Evolutionary conservation across 2,797 vertebrate species (phyloP), one percentile per base, ranked within the genome.

Genomic region (Toxotes lorentzi): DNA sequence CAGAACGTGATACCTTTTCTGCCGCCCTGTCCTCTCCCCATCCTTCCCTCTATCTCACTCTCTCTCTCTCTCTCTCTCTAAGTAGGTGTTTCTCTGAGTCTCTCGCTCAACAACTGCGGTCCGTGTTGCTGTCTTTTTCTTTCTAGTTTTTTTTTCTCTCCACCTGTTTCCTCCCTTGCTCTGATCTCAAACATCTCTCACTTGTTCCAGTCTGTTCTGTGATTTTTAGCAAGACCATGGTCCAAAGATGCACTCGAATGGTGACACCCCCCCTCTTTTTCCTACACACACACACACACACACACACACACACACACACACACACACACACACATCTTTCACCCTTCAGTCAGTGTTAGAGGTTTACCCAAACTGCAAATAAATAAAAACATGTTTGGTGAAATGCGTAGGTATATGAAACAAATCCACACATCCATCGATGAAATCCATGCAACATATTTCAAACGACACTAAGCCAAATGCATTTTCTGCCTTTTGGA

Each of bases 1-100:
- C 83, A 92, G 83, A 93, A 93, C 91, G 89, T 90, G 93, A 95
- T 90, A 91, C 89, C 91, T 91, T 75, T 75, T 14, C 86, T 79
- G 73, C 70, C 19, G 8, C 78, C 51, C 76, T 53, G 45, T 70
- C 59, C 71, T 63, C 68, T 59, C 69, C 34, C 34, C 54, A 16
- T 40, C 57, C 35, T 27, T 54, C 4, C 35, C 32, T 24, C 30
- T 24, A n/a, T n/a, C n/a, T 40, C 68, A n/a, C 9, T 34, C 38
- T 13, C 64, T 56, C 30, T 17, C 69, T 43, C 41, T 23, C 34
- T 68, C 59, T 40, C 57, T 51, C 47, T 14, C 38, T 32, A 65
- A 75, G 23, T 27, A 69, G 38, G 38, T 73, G 60, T 76, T 73
- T 68, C 51, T 64, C 41, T 1, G 43, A 65, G 48, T 56, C 73